Evolutionary conservation across 2,113 vertebrate genomes (phyloP).

Genomic region (Neofelis nebulosa): DNA sequence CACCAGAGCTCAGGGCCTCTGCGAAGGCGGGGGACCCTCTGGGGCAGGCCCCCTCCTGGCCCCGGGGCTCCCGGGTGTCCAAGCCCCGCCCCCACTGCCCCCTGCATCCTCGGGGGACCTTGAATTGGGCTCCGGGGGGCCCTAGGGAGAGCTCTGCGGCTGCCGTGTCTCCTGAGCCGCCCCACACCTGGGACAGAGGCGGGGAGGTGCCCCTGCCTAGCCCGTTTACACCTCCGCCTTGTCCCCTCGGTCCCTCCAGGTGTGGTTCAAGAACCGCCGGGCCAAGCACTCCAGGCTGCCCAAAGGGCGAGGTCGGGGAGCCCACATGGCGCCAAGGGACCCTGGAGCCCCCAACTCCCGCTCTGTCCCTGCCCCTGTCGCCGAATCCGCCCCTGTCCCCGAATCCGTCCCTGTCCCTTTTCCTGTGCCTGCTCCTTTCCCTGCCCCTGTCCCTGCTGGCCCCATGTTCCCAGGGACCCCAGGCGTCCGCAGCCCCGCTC

Average conservation of each 20-base stretch:
- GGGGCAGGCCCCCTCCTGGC: no score
- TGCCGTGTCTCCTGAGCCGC: accelerated
- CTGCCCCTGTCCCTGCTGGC: neutral
- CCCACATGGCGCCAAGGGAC: accelerated
- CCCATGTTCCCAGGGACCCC: accelerated
- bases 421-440: neutral
- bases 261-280: conserved; percentile 57
- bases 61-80: neutral
- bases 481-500: accelerated
- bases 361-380: no score
- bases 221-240: accelerated
- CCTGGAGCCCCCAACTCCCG: accelerated
- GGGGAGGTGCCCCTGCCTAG: accelerated
- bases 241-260: neutral
- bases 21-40: neutral
- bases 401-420: neutral
- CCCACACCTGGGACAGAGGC: accelerated
- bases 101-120: neutral
- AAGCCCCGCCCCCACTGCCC: neutral
- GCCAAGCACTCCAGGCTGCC: neutral
- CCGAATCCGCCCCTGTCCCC: neutral
- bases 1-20: no score
- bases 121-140: neutral
- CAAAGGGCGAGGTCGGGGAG: accelerated
- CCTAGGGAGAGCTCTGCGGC: accelerated